Evolutionary conservation across 2,888 invertebrate genomes (phyloP), one percentile per base, ranked within the genome.

Genomic region (Amphipoea lucens): DNA sequence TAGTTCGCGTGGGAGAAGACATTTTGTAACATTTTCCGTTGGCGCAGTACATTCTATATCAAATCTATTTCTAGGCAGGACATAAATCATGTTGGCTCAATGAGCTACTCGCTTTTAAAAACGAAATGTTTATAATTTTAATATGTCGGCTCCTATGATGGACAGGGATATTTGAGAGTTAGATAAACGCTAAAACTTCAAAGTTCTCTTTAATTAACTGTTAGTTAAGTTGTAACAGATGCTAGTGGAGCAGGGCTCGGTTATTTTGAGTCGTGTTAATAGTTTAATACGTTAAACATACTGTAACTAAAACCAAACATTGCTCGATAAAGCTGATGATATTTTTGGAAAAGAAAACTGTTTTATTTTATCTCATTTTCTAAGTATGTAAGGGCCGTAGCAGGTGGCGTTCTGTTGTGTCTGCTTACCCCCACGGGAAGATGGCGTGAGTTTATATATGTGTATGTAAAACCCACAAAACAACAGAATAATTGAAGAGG

Each of bases 11-110:
- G 83, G 93, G 93, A 68, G 85, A 57, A 77, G 85, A 87, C 84
- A 90, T 91, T 91, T 91, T 92, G 93, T 92, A 92, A 91, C 89
- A 83, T 86, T 84, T 89, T 84, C 84, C 84, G 91, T 89, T 88
- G 87, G 90, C 92, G 90, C 91, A 91, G 89, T 90, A 93, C 91
- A 91, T 93, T 94, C 93, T 94, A 91, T 94, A 93, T 92, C 91
- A 93, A 93, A 91, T 93, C 93, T 95, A 95, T 95, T 95, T 92
- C 79, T 81, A 92, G 91, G 73, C 68, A 60, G 83, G 89, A 91
- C 92, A 93, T 94, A 93, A 93, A 91, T 91, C 90, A 86, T 72
- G 45, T 66, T 77, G 84, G 80, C 84, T 89, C 88, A 91, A 89
- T 90, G 88, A 90, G 72, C 75, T 78, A 12, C 62, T 76, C 42